A percentile compares a stretch with the other conserved stretches of the same genome.
These are phyloP conservation scores for Chymomyza fuscimana DNA, from an alignment of 2,888 invertebrate species.

Conservation along the genomic window DNA sequence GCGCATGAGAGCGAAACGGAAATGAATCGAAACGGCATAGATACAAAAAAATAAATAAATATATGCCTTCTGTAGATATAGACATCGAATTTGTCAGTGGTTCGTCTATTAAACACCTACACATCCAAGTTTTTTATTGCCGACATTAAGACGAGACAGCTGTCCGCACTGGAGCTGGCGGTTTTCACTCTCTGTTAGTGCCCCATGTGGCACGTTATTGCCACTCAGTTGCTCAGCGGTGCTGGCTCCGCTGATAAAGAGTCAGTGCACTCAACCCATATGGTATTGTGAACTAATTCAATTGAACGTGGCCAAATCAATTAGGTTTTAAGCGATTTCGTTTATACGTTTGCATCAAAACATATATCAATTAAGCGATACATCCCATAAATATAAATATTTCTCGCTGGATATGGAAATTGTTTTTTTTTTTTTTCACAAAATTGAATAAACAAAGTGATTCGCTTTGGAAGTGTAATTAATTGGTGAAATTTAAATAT, in stretches of 20 bases:
- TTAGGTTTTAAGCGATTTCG: slow-evolving; percentile 1
- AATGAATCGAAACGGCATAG: slow-evolving; percentile 45
- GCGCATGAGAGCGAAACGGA: slow-evolving; percentile 37
- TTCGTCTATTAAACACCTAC: neutral
- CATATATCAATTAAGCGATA: neutral
- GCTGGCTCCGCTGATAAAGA: slow-evolving; percentile 45
- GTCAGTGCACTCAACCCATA: slow-evolving; percentile 51
- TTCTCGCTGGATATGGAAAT: neutral
- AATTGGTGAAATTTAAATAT: slow-evolving; percentile 38
- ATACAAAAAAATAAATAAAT: slow-evolving; percentile 24
- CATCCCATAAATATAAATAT: neutral
- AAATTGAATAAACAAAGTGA: slow-evolving; percentile 41
- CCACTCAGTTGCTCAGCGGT: neutral
- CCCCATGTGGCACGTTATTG: neutral
- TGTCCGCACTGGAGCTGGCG: neutral
- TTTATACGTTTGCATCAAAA: neutral
- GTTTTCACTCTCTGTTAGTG: neutral
- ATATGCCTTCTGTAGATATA: neutral
- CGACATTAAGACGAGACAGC: neutral
- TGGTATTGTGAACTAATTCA: slow-evolving; percentile 39
- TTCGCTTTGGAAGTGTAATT: slow-evolving; percentile 34
- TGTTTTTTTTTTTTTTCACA: neutral
- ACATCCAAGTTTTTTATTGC: neutral
- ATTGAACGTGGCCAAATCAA: slow-evolving; percentile 6
- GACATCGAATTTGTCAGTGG: neutral